Evolutionary conservation across 92 coral and sea anemone genomes (phyloP), one percentile per base, ranked within the genome.

Genomic region (Zoanthus sansibaricus): DNA sequence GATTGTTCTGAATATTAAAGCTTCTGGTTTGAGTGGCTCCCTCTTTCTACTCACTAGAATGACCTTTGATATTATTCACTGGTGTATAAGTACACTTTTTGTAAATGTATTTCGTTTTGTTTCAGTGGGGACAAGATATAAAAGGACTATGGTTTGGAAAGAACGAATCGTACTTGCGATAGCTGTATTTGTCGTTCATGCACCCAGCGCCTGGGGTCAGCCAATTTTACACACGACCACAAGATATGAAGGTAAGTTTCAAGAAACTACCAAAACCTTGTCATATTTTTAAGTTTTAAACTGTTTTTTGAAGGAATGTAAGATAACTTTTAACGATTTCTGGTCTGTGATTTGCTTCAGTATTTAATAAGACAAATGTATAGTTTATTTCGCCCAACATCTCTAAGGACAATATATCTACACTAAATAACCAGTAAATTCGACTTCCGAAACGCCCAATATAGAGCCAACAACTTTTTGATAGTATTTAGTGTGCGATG

Each of bases 231-330:
- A 80, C 59, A 64, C 12, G 31, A 80, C 85, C 14, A 80, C 75
- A 18, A 66, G 44, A 64, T 67, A 18, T 68, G 85, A 80, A 80
- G 85, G 75, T 80, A 80, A 21, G 85, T 74, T 7, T 64, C 16
- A 16, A 32, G 6, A 25, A 54, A 54, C 51, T n/a, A 21, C 1
- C 9, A 46, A 47, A 51, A 15, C 25, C 15, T 12, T 7, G 37
- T 30, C 9, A 30, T 72, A 16, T 15, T 42, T 72, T 72, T 15
- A 3, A 72, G 20, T 16, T 42, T 72, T 42, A 72, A 54, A 17
- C 4, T 7, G 69, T 20, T 49, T 11, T 10, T 33, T 79, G 18
- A 61, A 42, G 80, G 52, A 76, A 11, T 42, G 8, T 21, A 54
- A 11, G 13, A 76, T 18, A 31, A 30, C 52, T 51, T 51, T 42